phyloP scores from a whole-genome alignment of 2,113 vertebrate species.

The Copsychus sechellarum region DNA sequence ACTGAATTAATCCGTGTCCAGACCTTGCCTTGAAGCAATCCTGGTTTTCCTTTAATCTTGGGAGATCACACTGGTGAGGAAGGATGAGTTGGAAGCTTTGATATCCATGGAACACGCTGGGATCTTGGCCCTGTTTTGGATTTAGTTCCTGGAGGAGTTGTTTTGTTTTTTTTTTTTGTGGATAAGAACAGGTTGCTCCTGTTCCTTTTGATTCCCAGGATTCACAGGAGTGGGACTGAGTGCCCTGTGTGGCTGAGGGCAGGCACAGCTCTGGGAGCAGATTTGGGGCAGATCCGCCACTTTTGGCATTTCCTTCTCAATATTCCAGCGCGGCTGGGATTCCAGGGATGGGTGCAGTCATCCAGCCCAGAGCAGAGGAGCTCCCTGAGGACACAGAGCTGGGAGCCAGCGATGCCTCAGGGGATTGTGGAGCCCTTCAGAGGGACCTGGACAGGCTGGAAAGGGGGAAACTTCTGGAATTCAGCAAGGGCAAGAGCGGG shows the following conservation, averaged over 20 bases:
- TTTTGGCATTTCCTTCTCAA: background rate
- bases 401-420: accelerated
- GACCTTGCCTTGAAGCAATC: background rate
- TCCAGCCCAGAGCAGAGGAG: accelerated
- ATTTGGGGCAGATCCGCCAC: accelerated
- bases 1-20: background rate
- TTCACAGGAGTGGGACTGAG: too few species aligned
- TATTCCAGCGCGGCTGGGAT: background rate
- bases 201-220: background rate
- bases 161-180: background rate
- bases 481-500: too few species aligned
- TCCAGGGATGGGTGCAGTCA: accelerated
- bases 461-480: background rate
- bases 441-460: accelerated
- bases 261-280: background rate
- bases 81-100: background rate
- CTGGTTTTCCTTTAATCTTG: background rate
- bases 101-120: background rate
- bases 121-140: background rate
- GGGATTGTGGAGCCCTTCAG: background rate
- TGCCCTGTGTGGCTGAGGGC: background rate
- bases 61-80: background rate
- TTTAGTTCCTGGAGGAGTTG: background rate
- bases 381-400: background rate
- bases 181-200: background rate